Evolutionary conservation across 2,888 invertebrate genomes (phyloP), one percentile per base, ranked within the genome.

Genomic region (Trissoscelio sp.): DNA sequence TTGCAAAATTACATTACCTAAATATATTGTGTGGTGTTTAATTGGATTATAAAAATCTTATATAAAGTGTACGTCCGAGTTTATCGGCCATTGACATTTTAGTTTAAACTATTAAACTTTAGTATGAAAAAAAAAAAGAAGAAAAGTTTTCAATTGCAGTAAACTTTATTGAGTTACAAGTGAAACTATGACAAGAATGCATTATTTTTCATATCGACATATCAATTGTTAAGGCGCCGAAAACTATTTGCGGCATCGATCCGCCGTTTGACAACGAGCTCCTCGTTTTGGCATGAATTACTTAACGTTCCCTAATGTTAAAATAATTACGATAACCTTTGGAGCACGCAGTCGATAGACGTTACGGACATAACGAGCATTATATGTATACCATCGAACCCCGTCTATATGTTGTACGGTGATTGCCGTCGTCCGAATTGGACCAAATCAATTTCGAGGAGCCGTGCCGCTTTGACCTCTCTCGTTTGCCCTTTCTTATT

Each of bases 291-390:
- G 28, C 14, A 66, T 66, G 24, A 66, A 66, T 53, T 51, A 66
- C 22, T 51, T 46, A 67, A 67, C 24, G 24, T 67, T 28, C 18
- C 11, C 6, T 20, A 31, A 67, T 31, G 55, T 6, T 67, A 31
- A n/a, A 57, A 46, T 44, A 69, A 69, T 69, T 55, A 20, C 55
- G 31, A 44, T 69, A 55, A 69, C 55, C 67, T 44, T 55, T 69
- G 31, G 7, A 22, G 22, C 1, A 24, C 24, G 22, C 31, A 37
- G 66, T 67, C 39, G 39, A 53, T 28, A 62, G n/a, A 46, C 18
- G 5, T 18, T 46, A 46, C 31, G 14, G 9, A 4, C 22, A 18
- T 24, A 31, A 46, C 16, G 42, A 42, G 1, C 5, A n/a, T 42
- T 42, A 14, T 24, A 18, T 42, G n/a, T n/a, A n/a, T n/a, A 12